phyloP scores from a whole-genome alignment of 2,113 vertebrate genomes.

The Formicarius rufipectus region DNA sequence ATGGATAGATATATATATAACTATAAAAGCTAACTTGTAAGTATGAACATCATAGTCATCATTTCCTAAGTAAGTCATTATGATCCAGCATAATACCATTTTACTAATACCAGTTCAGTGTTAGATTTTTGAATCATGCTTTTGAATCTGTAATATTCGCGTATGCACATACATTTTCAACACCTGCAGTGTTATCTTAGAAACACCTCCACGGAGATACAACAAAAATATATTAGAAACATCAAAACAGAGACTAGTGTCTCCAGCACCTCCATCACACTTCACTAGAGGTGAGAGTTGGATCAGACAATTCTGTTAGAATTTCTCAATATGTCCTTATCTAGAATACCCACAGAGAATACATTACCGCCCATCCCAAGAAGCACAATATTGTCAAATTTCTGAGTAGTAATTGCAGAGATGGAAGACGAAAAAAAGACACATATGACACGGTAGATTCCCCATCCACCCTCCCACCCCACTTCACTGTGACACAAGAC shows the following conservation, averaged over 20 bases:
- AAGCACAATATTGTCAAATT: background rate
- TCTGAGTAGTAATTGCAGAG: background rate
- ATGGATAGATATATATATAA: background rate
- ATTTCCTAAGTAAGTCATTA: background rate
- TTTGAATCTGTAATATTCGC: background rate
- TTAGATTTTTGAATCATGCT: background rate
- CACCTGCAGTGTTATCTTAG: background rate
- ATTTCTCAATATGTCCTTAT: background rate
- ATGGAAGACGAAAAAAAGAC: background rate
- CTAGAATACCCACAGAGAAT: background rate
- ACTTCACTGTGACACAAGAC: background rate
- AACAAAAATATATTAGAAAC: background rate
- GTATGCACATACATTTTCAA: background rate
- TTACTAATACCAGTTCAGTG: background rate
- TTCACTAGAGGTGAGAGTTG: background rate
- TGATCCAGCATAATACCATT: background rate
- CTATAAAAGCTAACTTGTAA: background rate
- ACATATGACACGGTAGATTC: background rate
- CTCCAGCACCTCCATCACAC: background rate
- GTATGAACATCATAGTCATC: background rate
- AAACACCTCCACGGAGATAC: background rate
- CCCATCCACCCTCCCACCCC: no score
- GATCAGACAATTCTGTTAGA: background rate
- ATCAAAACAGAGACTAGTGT: background rate
- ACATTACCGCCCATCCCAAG: background rate